Evolutionary conservation across 1,140 invertebrate genomes (phyloP), one percentile per base, ranked within the genome.

Genomic region (Holcopasites calliopsidis): DNA sequence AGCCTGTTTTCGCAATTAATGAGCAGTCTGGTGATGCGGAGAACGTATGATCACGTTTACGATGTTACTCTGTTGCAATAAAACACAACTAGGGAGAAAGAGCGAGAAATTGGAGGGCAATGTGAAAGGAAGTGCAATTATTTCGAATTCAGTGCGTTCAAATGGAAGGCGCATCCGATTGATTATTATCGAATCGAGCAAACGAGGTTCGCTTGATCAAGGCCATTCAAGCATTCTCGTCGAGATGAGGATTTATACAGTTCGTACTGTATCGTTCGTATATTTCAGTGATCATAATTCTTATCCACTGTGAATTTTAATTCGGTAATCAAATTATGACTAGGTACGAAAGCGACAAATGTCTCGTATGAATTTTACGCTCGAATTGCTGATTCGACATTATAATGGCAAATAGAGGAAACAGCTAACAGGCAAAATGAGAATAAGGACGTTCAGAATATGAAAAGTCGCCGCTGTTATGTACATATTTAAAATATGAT

Each of bases 121-220:
- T 10, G 62, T 16, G 28, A 16, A 42, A 61, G 80, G 86, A 74
- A 68, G 66, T 83, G 80, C 84, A 90, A 90, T 90, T 88, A 90
- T 91, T 90, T 90, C 88, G 86, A 88, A 91, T 90, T 91, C 88
- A 89, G 80, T 88, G 87, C 86, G 85, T 86, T 77, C 81, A 87
- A 90, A 89, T 91, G 76, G 85, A 81, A 75, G 77, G 83, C 86
- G 86, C 85, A 87, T 89, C 85, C 88, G 86, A 89, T 90, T 91
- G 88, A 91, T 90, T 91, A 90, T 90, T 89, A 88, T 89, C 86
- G 86, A 86, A 85, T 88, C 77, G 82, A 57, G 80, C 85, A 89
- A 90, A 90, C 88, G 89, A 90, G 89, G 88, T 47, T 82, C 81
- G 83, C 86, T 89, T 89, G 88, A 88, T 88, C 82, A 80, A 76